Percentiles rank a stretch among this genome's conserved stretches.
phyloP scores from a whole-genome alignment of 2,888 invertebrate genomes.

The Enchytraeus crypticus region DNA sequence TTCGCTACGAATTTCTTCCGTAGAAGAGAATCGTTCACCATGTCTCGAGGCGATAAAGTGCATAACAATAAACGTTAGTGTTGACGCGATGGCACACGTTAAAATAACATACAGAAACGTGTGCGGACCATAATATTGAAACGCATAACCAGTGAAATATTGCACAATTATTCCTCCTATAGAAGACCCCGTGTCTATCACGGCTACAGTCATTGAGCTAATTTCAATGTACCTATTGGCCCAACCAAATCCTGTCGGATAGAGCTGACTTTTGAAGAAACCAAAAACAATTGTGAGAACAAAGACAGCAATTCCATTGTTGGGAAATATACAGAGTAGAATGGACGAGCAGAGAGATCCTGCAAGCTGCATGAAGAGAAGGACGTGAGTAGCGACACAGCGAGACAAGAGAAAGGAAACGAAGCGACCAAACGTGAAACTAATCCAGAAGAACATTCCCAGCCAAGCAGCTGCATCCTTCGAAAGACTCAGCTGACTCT shows the following conservation, averaged over 20 bases:
- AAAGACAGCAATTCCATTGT: slow-evolving; percentile 27
- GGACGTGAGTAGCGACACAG: slow-evolving; percentile 28
- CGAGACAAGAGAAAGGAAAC: slow-evolving; percentile 28
- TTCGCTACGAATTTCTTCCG: no score
- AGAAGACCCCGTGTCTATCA: slow-evolving; percentile 29
- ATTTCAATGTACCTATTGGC: slow-evolving; percentile 31
- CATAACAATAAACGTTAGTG: neutral
- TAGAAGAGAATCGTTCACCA: no score
- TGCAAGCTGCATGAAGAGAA: slow-evolving; percentile 27
- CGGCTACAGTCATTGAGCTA: slow-evolving; percentile 31
- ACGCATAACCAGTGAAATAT: slow-evolving; percentile 29
- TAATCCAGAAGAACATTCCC: slow-evolving; percentile 32
- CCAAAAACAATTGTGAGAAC: slow-evolving; percentile 27
- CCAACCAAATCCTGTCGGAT: slow-evolving; percentile 33
- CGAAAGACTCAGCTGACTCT: slow-evolving; percentile 27
- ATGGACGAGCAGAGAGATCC: slow-evolving; percentile 24
- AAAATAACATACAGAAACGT: slow-evolving; percentile 28
- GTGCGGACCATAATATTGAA: slow-evolving; percentile 28
- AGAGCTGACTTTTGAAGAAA: slow-evolving; percentile 30
- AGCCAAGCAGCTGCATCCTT: slow-evolving; percentile 29
- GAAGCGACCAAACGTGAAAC: slow-evolving; percentile 30
- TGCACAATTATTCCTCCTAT: slow-evolving; percentile 31
- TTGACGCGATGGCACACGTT: slow-evolving; percentile 16
- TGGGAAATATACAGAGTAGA: slow-evolving; percentile 27
- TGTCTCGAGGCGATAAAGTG: neutral